phyloP scores from a whole-genome alignment of 2,797 vertebrate genomes.

The Chanos chanos region DNA sequence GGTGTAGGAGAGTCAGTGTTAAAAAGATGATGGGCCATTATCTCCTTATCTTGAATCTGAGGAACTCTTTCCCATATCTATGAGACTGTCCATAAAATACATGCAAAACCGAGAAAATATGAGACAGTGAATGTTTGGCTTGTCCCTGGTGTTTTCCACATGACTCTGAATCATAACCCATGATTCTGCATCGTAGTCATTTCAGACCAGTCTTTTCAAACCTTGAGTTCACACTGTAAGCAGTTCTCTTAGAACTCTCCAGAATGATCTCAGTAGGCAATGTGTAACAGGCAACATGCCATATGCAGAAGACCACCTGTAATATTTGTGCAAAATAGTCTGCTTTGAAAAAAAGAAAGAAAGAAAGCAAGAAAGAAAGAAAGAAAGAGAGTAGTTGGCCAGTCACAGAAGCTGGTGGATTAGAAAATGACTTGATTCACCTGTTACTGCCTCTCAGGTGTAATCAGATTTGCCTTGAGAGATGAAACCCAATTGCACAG shows the following conservation, averaged over 20 bases:
- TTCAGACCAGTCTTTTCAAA: background rate
- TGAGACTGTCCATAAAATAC: too few relatives aligned
- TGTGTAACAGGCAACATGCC: background rate
- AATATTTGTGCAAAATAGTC: background rate
- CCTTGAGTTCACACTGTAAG: too few relatives aligned
- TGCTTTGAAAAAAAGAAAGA: background rate
- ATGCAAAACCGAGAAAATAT: too few relatives aligned
- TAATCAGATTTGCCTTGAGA: conserved; percentile 33
- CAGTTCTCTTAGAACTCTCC: too few relatives aligned
- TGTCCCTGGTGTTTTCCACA: background rate
- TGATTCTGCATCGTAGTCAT: background rate
- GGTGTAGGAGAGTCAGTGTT: too few relatives aligned
- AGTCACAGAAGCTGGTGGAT: background rate
- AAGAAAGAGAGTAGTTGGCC: background rate
- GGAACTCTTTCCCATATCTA: too few relatives aligned
- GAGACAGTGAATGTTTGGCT: too few relatives aligned
- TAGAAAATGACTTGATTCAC: conserved; percentile 17
- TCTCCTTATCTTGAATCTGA: too few relatives aligned
- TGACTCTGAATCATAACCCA: background rate
- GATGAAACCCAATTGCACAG: conserved; percentile 56
- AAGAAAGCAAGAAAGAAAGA: too few relatives aligned
- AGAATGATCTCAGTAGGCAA: too few relatives aligned
- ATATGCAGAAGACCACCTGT: background rate
- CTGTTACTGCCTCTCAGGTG: conserved; percentile 17
- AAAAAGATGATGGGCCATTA: too few relatives aligned